These are phyloP conservation scores for Nibea coibor DNA, from an alignment of 2,113 vertebrate species.

Conservation along the genomic window DNA sequence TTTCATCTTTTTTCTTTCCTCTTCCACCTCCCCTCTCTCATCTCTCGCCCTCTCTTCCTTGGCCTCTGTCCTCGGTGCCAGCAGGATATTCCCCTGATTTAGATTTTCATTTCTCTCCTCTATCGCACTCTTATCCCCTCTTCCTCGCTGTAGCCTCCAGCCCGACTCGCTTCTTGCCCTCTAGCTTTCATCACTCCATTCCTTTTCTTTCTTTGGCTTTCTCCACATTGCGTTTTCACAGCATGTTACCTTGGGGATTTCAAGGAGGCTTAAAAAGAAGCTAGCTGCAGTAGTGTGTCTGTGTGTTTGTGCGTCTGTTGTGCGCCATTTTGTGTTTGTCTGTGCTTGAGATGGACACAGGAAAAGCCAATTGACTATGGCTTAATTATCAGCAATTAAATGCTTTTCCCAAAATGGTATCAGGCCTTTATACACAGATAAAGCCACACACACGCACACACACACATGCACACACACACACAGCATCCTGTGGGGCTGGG, in stretches of 20 bases:
- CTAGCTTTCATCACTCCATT: conserved; percentile 79
- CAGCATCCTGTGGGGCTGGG: conserved; percentile 63
- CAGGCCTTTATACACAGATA: conserved; percentile 42
- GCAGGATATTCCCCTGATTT: conserved; percentile 83
- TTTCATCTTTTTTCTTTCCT: conserved; percentile 68
- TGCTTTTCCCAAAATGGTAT: conserved; percentile 59
- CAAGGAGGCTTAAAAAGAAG: conserved; percentile 81
- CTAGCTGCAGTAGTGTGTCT: conserved; percentile 64
- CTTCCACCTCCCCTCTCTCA: conserved; percentile 68
- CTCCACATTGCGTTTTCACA: conserved; percentile 81
- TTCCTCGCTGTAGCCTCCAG: conserved; percentile 75
- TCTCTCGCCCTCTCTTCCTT: conserved; percentile 69
- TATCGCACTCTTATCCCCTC: conserved; percentile 78
- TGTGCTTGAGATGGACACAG: conserved; percentile 53
- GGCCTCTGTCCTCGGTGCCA: conserved; percentile 77
- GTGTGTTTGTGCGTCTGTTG: conserved; percentile 41
- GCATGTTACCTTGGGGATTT: conserved; percentile 80
- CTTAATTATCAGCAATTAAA: conserved; percentile 73
- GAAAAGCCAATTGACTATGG: conserved; percentile 56
- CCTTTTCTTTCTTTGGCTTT: conserved; percentile 77
- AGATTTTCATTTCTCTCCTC: conserved; percentile 83
- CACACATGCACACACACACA: not conserved
- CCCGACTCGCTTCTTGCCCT: conserved; percentile 75
- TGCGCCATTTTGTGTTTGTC: conserved; percentile 66
- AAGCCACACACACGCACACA: not conserved